Evolutionary conservation across 2,888 invertebrate genomes (phyloP).

Genomic region (Eristalis pertinax): DNA sequence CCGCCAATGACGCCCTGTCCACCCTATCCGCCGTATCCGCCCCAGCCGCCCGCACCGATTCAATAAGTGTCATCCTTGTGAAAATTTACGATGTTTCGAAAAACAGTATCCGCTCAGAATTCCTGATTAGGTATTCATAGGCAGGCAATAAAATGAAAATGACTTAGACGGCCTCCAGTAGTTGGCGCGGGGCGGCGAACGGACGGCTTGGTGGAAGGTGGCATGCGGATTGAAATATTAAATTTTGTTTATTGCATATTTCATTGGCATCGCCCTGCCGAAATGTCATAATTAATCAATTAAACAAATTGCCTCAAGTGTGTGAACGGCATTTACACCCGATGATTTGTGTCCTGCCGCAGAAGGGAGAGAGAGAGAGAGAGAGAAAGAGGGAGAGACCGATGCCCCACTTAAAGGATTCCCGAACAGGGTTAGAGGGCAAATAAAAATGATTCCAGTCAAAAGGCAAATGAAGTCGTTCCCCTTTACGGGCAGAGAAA

Average conservation of each 20-base stretch:
- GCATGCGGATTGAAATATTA: conserved; percentile 35
- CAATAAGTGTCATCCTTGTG: conserved; percentile 41
- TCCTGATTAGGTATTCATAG: conserved; percentile 60
- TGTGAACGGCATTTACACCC: conserved; percentile 11
- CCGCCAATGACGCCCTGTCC: conserved; percentile 32
- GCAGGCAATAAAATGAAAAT: conserved; percentile 48
- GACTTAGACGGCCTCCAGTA: conserved; percentile 15
- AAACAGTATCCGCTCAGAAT: conserved; percentile 51
- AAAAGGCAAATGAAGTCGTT: conserved; percentile 41
- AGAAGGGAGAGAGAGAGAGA: background rate
- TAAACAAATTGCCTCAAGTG: conserved; percentile 44
- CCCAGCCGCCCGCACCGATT: conserved; percentile 9
- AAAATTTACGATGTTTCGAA: conserved; percentile 63
- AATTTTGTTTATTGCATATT: conserved; percentile 54
- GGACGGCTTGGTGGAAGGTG: background rate
- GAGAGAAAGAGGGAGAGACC: background rate
- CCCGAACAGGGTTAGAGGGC: conserved; percentile 28
- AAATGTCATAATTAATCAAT: conserved; percentile 67
- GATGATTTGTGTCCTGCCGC: background rate
- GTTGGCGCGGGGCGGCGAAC: background rate
- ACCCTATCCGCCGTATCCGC: background rate
- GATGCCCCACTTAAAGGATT: conserved; percentile 16
- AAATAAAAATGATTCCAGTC: conserved; percentile 23
- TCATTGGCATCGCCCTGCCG: conserved; percentile 30
- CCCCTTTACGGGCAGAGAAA: background rate